phyloP scores from a whole-genome alignment of 2,888 invertebrate genomes.

The Colostygia pectinataria region DNA sequence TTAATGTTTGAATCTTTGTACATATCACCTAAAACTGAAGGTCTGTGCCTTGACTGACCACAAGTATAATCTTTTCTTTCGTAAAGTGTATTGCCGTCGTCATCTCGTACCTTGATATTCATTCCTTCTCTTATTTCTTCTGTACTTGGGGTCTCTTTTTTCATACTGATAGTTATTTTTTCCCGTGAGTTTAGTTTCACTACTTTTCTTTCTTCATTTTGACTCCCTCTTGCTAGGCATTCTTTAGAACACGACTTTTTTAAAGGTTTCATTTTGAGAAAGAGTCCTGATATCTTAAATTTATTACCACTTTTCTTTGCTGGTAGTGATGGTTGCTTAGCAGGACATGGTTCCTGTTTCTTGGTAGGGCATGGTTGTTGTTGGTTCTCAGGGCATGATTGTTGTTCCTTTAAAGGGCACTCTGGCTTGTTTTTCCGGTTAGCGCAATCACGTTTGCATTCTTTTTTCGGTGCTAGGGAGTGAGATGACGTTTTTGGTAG shows the following conservation, averaged over 20 bases:
- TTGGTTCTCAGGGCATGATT: background rate
- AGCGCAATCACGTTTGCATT: slow-evolving; percentile 6
- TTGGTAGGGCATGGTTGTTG: slow-evolving; percentile 2
- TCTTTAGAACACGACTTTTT: slow-evolving; percentile 38
- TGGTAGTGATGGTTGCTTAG: background rate
- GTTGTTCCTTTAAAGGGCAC: background rate
- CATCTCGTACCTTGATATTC: slow-evolving; percentile 58
- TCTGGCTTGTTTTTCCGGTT: background rate
- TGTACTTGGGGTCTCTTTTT: slow-evolving; percentile 48
- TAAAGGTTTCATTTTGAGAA: slow-evolving; percentile 48
- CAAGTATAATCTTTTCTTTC: slow-evolving; percentile 56
- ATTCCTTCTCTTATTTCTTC: slow-evolving; percentile 52
- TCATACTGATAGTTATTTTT: slow-evolving; percentile 49
- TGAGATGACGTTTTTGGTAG: slow-evolving; percentile 3
- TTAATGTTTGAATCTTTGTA: slow-evolving; percentile 52
- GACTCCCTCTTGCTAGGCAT: slow-evolving; percentile 30
- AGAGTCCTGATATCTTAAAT: slow-evolving; percentile 42
- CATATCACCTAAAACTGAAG: slow-evolving; percentile 45
- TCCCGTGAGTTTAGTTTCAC: slow-evolving; percentile 48
- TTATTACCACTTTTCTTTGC: background rate
- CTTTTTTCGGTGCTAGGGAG: background rate
- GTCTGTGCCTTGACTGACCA: slow-evolving; percentile 22
- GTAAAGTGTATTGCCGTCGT: slow-evolving; percentile 57
- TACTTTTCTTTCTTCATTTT: slow-evolving; percentile 21
- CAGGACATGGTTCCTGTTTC: slow-evolving; percentile 2